phyloP scores from a whole-genome alignment of 2,113 vertebrate genomes.

The Pan troglodytes region NHGRI_mPanTro3-v2.1_pri NC_072403.2:70024501-70025000 shows the following conservation, averaged over 20 bases:
- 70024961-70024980: not conserved
- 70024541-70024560: not conserved
- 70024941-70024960: not conserved
- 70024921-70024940: not conserved
- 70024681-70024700: not conserved
- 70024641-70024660: not conserved
- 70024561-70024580: not conserved
- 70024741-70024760: not conserved
- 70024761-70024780: not conserved
- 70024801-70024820: not conserved
- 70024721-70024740: not conserved
- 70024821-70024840: not conserved
- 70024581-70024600: not conserved
- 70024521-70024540: not conserved
- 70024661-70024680: not conserved
- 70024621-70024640: not conserved
- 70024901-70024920: not conserved
- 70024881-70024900: not conserved
- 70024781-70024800: not conserved
- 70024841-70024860: not conserved
- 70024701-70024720: not conserved
- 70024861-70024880: not conserved
- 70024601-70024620: not conserved
- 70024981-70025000: not conserved
- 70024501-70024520: not conserved